Base-by-base conservation (phyloP, 2,113 vertebrate genomes). In the Crypturellus undulatus region DNA sequence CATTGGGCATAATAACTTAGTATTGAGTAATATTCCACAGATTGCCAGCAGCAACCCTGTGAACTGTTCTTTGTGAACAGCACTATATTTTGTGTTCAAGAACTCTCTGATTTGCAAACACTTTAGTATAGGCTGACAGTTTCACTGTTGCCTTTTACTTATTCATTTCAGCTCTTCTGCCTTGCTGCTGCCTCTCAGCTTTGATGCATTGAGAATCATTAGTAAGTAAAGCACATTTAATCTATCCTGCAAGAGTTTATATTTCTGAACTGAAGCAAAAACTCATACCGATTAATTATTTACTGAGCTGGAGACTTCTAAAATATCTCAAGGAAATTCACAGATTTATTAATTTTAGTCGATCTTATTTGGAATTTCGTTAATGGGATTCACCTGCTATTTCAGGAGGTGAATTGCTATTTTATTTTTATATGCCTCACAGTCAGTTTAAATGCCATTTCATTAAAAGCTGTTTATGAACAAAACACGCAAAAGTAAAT, bases 401-500 rank as follows among this genome's bases (percentile, higher is more conserved):
- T 97, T 94, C 73, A 64, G 85, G 80, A 94, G 62, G 79, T 96
- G 78, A 95, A 94, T 71, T 92, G 77, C 58, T 92, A 65, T 34
- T 93, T 81, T 54, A 86, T 72, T 96, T 97, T 93, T 49, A 36
- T 79, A 59, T 70, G 86, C 51, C 49, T 83, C 79, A 26, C 77
- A 40, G 34, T 71, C 38, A 20, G 16, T 89, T 93, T 91, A 95
- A 96, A 96, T 89, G 76, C 40, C 88, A 92, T 96, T 97, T 96
- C 49, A 77, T 96, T 89, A 84, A 91, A 96, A 94, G 32, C 42
- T 95, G 78, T 91, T 97, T 93, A 91, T 82, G 95, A 84, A 67
- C 56, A 84, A 64, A 89, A 79, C 54, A 68, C 68, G 88, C 84
- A 62, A 82, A 91, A 93, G 32, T 16, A 94, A 93, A 82, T 62